Conservation (phyloP, 2,888 invertebrate species). For the Pemphredon lugubris region DNA sequence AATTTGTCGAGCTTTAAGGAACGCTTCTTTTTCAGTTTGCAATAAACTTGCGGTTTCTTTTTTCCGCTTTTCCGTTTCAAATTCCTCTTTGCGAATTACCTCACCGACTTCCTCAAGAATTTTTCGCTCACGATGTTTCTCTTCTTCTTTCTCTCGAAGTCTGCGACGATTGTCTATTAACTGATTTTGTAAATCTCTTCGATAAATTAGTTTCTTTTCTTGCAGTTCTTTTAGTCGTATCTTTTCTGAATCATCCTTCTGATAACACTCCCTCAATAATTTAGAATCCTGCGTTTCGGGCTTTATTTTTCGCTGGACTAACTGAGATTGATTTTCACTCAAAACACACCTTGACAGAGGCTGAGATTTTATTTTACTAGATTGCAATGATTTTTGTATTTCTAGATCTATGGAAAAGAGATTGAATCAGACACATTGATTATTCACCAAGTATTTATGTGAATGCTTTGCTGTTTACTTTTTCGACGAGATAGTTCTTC, state of each 20-base stretch:
- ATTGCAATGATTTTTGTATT: too few relatives aligned
- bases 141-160: constrained; percentile 53
- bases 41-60: constrained; percentile 29
- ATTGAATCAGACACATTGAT: too few relatives aligned
- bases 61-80: constrained; percentile 40
- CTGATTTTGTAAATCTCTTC: constrained; percentile 58
- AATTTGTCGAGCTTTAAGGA: constrained; percentile 51
- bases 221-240: not conserved
- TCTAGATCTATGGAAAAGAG: too few relatives aligned
- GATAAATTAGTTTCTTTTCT: constrained; percentile 30
- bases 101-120: constrained; percentile 51
- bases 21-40: constrained; percentile 52
- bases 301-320: too few relatives aligned
- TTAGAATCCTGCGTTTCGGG: not conserved
- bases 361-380: too few relatives aligned
- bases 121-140: constrained; percentile 62
- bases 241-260: not conserved
- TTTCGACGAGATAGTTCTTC: constrained; percentile 34
- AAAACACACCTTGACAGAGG: too few relatives aligned
- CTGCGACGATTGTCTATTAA: constrained; percentile 55
- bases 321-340: too few relatives aligned
- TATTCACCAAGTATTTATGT: too few relatives aligned
- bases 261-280: constrained; percentile 13
- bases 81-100: constrained; percentile 39
- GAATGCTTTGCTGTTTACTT: too few relatives aligned